phyloP scores from a whole-genome alignment of 1,140 invertebrate species.

The Drosophila saltans region DNA sequence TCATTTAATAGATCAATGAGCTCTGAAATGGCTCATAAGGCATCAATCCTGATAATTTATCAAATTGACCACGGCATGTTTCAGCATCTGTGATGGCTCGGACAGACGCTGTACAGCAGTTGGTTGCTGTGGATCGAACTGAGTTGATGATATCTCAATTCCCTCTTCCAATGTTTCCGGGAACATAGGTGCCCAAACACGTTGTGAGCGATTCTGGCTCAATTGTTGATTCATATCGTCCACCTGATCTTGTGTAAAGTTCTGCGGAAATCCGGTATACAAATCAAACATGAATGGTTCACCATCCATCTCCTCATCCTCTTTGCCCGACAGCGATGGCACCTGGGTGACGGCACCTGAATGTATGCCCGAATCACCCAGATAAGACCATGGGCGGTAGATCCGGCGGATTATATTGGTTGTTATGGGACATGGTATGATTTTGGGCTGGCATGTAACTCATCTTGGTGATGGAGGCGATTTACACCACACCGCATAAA shows the following conservation, averaged over 20 bases:
- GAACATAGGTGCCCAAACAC: conserved; percentile 99
- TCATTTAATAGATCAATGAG: conserved; percentile 99
- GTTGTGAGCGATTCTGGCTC: conserved; percentile 96
- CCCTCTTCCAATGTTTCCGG: conserved; percentile 98
- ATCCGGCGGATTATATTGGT: conserved; percentile 91
- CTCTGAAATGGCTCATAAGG: conserved; percentile 98
- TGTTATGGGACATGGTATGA: conserved; percentile 90
- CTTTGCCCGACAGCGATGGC: conserved; percentile 93
- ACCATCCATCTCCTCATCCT: conserved; percentile 93
- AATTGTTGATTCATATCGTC: conserved; percentile 98
- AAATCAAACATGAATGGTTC: conserved; percentile 94
- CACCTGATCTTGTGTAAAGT: conserved; percentile 97
- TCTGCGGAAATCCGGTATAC: conserved; percentile 94
- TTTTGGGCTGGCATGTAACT: conserved; percentile 91
- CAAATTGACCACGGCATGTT: conserved; percentile 98
- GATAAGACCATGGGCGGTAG: conserved; percentile 93
- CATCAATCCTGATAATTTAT: conserved; percentile 99
- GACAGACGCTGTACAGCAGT: conserved; percentile 97
- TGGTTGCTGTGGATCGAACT: conserved; percentile 96
- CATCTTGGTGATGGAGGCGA: conserved; percentile 87
- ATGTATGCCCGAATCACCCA: conserved; percentile 98
- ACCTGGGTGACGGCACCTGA: conserved; percentile 97
- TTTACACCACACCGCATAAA: conserved; percentile 74
- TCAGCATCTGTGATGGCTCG: conserved; percentile 98
- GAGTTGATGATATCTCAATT: conserved; percentile 97